A percentile compares a stretch with the other conserved stretches of the same genome.
These are phyloP conservation scores for Merluccius polli DNA, from an alignment of 2,797 vertebrate species.

Conservation along the genomic window DNA sequence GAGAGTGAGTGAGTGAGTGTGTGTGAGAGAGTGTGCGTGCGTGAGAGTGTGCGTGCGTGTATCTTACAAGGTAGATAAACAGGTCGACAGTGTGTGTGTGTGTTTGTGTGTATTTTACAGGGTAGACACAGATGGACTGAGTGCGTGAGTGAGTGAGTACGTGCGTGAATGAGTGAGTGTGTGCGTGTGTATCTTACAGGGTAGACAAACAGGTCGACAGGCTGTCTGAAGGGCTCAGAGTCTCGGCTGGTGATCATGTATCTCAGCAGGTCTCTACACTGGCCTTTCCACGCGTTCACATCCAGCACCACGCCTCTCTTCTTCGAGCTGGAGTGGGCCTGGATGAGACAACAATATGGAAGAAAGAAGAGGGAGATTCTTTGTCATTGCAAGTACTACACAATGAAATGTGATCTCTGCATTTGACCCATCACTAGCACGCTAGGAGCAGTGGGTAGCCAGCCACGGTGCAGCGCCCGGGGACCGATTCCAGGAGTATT, in stretches of 20 bases:
- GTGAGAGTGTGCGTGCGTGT: neutral
- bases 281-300: constrained; percentile 79
- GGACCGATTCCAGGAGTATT: too few species aligned
- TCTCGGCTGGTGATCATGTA: constrained; percentile 86
- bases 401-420: too few species aligned
- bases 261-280: constrained; percentile 85
- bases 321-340: constrained; percentile 62
- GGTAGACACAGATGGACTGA: too few species aligned
- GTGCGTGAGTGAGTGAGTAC: too few species aligned
- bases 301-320: constrained; percentile 77
- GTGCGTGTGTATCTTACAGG: constrained; percentile 65
- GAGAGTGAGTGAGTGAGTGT: too few species aligned
- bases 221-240: constrained; percentile 88
- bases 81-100: constrained; percentile 72
- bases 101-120: too few species aligned
- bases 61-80: constrained; percentile 81
- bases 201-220: constrained; percentile 86
- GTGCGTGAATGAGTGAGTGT: neutral
- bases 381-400: too few species aligned
- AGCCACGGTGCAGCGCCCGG: too few species aligned
- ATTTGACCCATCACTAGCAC: too few species aligned
- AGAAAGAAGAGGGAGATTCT: too few species aligned
- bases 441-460: too few species aligned
- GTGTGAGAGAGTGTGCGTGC: too few species aligned
- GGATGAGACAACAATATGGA: constrained; percentile 24